Evolutionary conservation across 2,888 invertebrate genomes (phyloP).

Genomic region (Drosophila fungiperda): DNA sequence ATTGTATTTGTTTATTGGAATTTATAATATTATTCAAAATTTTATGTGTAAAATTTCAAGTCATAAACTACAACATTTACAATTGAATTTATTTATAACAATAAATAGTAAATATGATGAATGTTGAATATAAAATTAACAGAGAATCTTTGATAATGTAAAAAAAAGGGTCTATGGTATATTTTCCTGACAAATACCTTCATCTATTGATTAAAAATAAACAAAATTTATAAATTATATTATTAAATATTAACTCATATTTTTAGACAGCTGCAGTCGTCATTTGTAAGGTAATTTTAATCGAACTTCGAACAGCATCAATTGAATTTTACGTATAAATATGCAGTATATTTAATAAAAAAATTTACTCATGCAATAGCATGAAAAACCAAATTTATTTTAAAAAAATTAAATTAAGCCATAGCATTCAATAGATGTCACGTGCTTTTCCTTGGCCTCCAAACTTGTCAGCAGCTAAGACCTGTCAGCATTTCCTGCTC

Average conservation of each 20-base stretch:
- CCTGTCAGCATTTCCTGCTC: conserved; percentile 8
- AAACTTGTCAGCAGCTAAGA: not conserved
- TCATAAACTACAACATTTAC: not conserved
- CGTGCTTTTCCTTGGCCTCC: not conserved
- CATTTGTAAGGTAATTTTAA: no score
- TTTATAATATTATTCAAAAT: conserved; percentile 19
- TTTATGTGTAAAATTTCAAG: conserved; percentile 37
- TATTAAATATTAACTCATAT: no score
- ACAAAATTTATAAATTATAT: no score
- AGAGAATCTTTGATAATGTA: no score
- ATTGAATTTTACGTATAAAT: no score
- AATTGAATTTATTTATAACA: not conserved
- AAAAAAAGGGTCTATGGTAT: no score
- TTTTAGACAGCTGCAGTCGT: no score
- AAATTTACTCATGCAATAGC: no score
- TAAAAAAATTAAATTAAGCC: not conserved
- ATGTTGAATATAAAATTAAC: not conserved
- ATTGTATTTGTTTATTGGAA: not conserved
- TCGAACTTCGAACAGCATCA: no score
- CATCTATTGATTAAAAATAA: not conserved
- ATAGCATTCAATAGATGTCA: not conserved
- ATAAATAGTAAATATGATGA: not conserved
- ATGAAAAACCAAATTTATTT: not conserved
- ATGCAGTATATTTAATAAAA: no score
- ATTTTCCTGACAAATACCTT: not conserved